phyloP scores from a whole-genome alignment of 2,888 invertebrate genomes.

The Cataglyphis cursor region DNA sequence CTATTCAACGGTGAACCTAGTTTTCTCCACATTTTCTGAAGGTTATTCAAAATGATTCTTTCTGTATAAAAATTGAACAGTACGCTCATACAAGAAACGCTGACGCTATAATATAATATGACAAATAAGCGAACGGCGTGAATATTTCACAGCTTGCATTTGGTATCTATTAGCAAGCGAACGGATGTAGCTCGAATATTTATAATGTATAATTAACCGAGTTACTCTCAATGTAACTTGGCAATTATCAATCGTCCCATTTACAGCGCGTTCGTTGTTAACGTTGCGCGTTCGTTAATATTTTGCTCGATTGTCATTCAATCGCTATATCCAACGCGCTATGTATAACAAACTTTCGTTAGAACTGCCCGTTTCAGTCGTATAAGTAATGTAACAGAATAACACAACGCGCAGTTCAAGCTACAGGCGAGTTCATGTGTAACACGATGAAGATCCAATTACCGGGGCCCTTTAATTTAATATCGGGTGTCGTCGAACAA shows the following conservation, averaged over 20 bases:
- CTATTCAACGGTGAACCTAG: not conserved
- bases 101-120: conserved; percentile 1
- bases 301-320: conserved; percentile 65
- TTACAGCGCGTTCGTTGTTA: conserved; percentile 50
- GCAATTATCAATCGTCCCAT: conserved; percentile 52
- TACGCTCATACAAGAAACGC: not conserved
- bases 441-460: conserved; percentile 69
- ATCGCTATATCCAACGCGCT: conserved; percentile 23
- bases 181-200: conserved; percentile 39
- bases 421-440: conserved; percentile 47
- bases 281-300: conserved; percentile 51
- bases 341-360: conserved; percentile 57
- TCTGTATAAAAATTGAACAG: too few relatives aligned
- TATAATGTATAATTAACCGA: conserved; percentile 57
- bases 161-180: conserved; percentile 43
- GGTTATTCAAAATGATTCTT: not conserved
- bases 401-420: conserved; percentile 62
- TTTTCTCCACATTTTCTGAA: not conserved
- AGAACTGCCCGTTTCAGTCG: conserved; percentile 55
- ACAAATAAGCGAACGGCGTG: not conserved
- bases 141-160: conserved; percentile 34
- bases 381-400: conserved; percentile 65
- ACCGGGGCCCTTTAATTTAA: conserved; percentile 67
- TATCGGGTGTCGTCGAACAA: conserved; percentile 59
- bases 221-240: conserved; percentile 44